These are phyloP conservation scores for Karalla daura DNA, from an alignment of 2,797 vertebrate genomes.

Conservation along the genomic window DNA sequence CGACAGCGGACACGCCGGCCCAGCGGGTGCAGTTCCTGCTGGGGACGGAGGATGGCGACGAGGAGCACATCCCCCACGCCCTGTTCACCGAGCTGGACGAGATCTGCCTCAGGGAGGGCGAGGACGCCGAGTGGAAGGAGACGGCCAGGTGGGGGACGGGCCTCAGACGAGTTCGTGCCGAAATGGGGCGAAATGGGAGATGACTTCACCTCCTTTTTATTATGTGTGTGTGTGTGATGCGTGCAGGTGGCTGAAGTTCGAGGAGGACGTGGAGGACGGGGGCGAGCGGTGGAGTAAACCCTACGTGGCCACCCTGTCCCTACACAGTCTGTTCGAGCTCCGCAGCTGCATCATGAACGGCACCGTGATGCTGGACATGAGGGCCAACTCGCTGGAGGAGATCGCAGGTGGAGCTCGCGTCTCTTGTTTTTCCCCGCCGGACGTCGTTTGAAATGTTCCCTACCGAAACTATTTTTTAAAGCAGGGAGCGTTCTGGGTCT, in stretches of 20 bases:
- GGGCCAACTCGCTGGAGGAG: constrained; percentile 96
- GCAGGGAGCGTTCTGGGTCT: no score
- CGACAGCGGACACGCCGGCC: constrained; percentile 91
- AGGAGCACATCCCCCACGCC: constrained; percentile 98
- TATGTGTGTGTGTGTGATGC: neutral
- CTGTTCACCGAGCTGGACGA: constrained; percentile 98
- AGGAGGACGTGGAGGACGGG: constrained; percentile 98
- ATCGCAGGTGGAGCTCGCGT: no score
- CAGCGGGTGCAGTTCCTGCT: constrained; percentile 98
- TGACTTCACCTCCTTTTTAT: no score
- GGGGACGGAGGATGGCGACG: constrained; percentile 96
- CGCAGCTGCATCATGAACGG: constrained; percentile 98
- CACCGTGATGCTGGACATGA: constrained; percentile 97
- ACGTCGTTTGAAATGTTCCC: no score
- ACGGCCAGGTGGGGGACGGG: constrained; percentile 98
- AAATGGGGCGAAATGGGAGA: no score
- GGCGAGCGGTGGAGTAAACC: constrained; percentile 99
- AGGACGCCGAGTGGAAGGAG: constrained; percentile 97
- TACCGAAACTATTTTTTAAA: no score
- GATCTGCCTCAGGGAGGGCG: constrained; percentile 95
- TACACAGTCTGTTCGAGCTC: constrained; percentile 97
- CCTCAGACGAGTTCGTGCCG: no score
- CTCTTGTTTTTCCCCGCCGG: no score
- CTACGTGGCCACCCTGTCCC: constrained; percentile 95
- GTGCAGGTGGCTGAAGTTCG: constrained; percentile 96